These are phyloP conservation scores for Triplophysa yarkandensis DNA, from an alignment of 2,797 vertebrate genomes.

Conservation along the genomic window DNA sequence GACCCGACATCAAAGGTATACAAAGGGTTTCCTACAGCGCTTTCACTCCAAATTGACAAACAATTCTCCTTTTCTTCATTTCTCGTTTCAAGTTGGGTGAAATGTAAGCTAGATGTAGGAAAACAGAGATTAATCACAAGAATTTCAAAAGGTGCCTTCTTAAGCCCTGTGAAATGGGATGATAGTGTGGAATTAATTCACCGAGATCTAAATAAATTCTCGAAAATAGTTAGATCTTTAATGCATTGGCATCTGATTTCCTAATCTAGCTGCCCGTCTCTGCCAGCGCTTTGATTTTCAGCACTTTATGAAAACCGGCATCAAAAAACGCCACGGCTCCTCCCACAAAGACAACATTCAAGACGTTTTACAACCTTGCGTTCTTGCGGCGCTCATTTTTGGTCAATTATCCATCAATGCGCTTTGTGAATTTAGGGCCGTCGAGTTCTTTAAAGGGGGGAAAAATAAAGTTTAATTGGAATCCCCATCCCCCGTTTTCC, in stretches of 20 bases:
- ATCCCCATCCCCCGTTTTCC: constrained; percentile 85
- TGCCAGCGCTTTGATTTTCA: constrained; percentile 30
- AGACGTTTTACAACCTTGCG: constrained; percentile 58
- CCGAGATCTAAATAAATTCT: constrained; percentile 17
- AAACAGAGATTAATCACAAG: constrained; percentile 43
- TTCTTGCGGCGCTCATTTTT: constrained; percentile 51
- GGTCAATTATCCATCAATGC: constrained; percentile 47
- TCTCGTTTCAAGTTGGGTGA: constrained; percentile 36
- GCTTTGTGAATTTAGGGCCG: constrained; percentile 84
- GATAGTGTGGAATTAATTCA: constrained; percentile 22
- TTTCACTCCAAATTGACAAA: constrained; percentile 47
- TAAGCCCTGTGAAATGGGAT: constrained; percentile 25
- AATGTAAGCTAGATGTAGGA: constrained; percentile 43
- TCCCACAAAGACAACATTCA: constrained; percentile 30
- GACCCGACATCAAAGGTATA: constrained; percentile 69
- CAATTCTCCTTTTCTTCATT: constrained; percentile 36
- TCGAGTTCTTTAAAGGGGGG: constrained; percentile 66
- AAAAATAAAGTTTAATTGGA: constrained; percentile 81
- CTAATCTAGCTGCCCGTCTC: constrained; percentile 22
- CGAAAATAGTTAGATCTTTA: constrained; percentile 14
- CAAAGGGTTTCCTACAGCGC: constrained; percentile 43
- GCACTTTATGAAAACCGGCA: constrained; percentile 30
- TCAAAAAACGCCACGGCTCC: constrained; percentile 10
- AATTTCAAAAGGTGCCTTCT: constrained; percentile 3
- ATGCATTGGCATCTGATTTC: constrained; percentile 25